Conservation (phyloP, 1,140 invertebrate species). For the Phenacoccus solenopsis region DNA sequence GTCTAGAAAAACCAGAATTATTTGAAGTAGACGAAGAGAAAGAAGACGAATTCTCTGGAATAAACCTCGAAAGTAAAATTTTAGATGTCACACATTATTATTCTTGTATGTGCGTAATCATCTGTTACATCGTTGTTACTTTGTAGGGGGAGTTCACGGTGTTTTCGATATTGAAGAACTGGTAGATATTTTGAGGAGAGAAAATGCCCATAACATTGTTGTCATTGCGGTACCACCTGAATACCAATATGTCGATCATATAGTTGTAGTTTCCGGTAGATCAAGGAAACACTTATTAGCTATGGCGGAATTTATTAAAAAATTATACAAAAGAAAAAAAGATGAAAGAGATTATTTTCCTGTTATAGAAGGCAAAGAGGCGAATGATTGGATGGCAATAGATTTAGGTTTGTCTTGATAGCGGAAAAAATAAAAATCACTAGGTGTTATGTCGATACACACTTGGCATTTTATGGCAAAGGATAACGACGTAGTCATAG, state of each 20-base stretch:
- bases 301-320: constrained; percentile 60
- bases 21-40: constrained; percentile 33
- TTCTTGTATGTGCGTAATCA: neutral
- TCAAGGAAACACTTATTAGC: constrained; percentile 62
- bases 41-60: constrained; percentile 39
- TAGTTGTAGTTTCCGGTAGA: constrained; percentile 60
- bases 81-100: neutral
- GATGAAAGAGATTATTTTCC: constrained; percentile 47
- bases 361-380: constrained; percentile 61
- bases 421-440: neutral
- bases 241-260: constrained; percentile 65
- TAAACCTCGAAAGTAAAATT: constrained; percentile 38
- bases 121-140: neutral
- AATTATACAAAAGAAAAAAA: constrained; percentile 60
- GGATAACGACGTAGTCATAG: neutral
- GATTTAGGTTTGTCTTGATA: constrained; percentile 58
- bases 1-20: constrained; percentile 33
- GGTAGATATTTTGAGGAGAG: constrained; percentile 55
- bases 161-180: constrained; percentile 81
- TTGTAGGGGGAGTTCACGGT: constrained; percentile 58
- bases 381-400: constrained; percentile 70
- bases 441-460: neutral
- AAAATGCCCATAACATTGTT: constrained; percentile 70
- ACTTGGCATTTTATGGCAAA: neutral
- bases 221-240: constrained; percentile 60